These are phyloP conservation scores for Callospermophilus lateralis DNA, from an alignment of 2,113 vertebrate species.

Conservation along the genomic window DNA sequence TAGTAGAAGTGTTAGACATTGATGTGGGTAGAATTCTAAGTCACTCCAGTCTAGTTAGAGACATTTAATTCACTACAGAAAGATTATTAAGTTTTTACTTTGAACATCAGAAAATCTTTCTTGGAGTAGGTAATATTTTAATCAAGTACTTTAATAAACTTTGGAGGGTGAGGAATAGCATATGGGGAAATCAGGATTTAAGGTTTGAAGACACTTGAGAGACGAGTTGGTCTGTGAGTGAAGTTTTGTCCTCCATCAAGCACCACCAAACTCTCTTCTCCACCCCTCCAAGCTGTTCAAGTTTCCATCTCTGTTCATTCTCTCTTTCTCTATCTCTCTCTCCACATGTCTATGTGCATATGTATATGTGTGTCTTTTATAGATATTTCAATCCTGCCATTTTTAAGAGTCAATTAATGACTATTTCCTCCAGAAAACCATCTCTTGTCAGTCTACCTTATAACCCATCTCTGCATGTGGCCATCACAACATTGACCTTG, in stretches of 20 bases:
- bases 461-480: neutral
- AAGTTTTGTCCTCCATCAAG: neutral
- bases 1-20: neutral
- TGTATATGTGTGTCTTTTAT: neutral
- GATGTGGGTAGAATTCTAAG: neutral
- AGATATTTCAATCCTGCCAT: neutral
- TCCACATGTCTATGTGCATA: too few relatives aligned
- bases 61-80: neutral
- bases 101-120: neutral
- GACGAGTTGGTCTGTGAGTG: neutral
- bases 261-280: neutral
- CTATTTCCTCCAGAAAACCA: neutral
- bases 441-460: neutral
- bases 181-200: neutral
- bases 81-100: neutral
- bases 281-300: accelerated
- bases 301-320: neutral
- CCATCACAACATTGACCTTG: neutral
- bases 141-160: neutral
- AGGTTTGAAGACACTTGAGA: neutral
- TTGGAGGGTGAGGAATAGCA: neutral
- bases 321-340: too few relatives aligned
- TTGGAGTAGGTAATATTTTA: neutral
- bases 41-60: neutral
- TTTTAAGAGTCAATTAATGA: neutral